Conservation (phyloP, 2,888 invertebrate species). For the Anaspis maculata region DNA sequence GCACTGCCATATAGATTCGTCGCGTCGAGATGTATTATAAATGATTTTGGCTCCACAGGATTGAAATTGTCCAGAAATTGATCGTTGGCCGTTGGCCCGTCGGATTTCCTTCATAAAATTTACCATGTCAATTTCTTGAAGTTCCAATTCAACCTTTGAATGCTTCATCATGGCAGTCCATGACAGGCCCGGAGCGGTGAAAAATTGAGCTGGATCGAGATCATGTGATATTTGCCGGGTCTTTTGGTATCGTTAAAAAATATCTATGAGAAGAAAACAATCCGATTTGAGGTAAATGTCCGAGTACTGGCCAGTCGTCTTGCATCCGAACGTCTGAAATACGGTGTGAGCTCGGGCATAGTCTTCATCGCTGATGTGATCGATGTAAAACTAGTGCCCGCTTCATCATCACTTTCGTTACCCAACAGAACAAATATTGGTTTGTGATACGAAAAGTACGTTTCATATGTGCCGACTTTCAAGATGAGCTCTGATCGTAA, state of each 20-base stretch:
- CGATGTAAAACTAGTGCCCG: constrained; percentile 17
- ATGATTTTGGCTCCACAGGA: constrained; percentile 5
- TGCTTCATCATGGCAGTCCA: constrained; percentile 17
- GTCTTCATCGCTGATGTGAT: constrained; percentile 17
- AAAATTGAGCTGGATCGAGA: constrained; percentile 8
- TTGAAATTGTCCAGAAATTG: constrained; percentile 19
- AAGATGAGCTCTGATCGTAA: no score
- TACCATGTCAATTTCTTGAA: constrained; percentile 25
- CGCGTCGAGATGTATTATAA: constrained; percentile 41
- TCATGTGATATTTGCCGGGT: constrained; percentile 1
- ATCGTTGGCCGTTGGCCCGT: constrained; percentile 29
- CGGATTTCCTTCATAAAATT: constrained; percentile 27
- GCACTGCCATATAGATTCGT: constrained; percentile 23
- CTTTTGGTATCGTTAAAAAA: constrained; percentile 16
- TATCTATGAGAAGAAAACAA: constrained; percentile 10
- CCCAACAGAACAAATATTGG: constrained; percentile 16
- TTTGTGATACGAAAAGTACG: constrained; percentile 31
- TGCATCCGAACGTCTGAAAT: constrained; percentile 25
- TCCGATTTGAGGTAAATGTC: constrained; percentile 14
- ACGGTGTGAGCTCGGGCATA: constrained; percentile 27
- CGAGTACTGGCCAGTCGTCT: constrained; percentile 26
- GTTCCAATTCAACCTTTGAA: constrained; percentile 21
- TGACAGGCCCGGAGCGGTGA: constrained; percentile 4
- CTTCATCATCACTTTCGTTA: constrained; percentile 17
- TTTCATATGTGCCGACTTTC: no score